Conservation (phyloP, 2,113 vertebrate species). For the Thermophis baileyi region DNA sequence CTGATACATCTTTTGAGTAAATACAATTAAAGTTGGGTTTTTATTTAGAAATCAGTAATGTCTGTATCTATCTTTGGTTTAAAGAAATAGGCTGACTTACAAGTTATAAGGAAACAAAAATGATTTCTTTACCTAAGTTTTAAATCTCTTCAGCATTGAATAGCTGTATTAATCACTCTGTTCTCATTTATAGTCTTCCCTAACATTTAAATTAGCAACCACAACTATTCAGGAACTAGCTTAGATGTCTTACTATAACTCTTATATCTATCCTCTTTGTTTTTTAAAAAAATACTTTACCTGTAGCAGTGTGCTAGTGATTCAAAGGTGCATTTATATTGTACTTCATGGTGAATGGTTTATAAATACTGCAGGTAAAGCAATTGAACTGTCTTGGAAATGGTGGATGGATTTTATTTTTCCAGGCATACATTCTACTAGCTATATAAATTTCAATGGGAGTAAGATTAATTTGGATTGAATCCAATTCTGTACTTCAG, state of each 20-base stretch:
- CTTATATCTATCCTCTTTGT: neutral
- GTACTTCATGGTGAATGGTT: neutral
- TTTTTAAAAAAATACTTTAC: neutral
- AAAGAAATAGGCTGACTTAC: neutral
- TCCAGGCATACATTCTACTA: neutral
- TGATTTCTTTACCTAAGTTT: neutral
- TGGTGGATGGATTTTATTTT: neutral
- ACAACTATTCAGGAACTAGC: neutral
- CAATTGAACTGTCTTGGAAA: neutral
- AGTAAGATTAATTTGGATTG: neutral
- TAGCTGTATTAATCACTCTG: neutral
- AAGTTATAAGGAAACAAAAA: neutral
- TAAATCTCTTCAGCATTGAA: neutral
- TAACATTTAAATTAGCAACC: neutral
- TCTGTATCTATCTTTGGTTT: neutral
- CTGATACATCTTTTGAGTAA: neutral
- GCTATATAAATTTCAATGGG: neutral
- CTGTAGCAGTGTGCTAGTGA: neutral
- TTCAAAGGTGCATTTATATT: neutral
- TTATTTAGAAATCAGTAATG: neutral
- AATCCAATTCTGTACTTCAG: neutral
- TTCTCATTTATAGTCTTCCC: neutral
- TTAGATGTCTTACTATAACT: neutral
- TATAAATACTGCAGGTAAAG: neutral
- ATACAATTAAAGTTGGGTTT: neutral